Conservation (phyloP, 2,113 vertebrate species). For the Myiopsitta monachus region DNA sequence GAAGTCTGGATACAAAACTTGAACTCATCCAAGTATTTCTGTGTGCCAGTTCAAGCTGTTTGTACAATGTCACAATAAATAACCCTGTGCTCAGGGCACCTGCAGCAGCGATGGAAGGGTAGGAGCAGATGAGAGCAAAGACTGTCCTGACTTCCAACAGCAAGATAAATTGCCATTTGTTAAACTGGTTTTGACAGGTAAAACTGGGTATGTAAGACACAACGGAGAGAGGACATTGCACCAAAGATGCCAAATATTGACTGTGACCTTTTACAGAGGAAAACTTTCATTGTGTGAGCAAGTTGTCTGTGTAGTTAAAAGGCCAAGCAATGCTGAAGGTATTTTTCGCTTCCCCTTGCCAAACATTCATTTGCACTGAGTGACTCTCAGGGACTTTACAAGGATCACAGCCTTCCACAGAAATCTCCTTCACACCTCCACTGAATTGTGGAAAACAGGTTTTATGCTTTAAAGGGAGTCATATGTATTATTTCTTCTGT, state of each 20-base stretch:
- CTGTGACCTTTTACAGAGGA: constrained; percentile 37
- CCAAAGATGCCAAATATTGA: neutral
- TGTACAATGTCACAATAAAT: neutral
- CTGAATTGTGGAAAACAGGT: constrained; percentile 9
- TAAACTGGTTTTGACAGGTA: neutral
- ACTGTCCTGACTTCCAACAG: neutral
- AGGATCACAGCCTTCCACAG: constrained; percentile 25
- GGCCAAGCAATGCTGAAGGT: constrained; percentile 37
- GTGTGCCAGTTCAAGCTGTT: neutral
- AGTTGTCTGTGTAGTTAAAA: neutral
- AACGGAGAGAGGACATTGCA: neutral
- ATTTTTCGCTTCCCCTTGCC: neutral
- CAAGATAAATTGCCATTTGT: neutral
- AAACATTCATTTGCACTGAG: constrained; percentile 28
- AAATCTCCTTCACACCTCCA: constrained; percentile 30
- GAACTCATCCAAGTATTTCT: neutral
- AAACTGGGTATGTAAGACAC: neutral
- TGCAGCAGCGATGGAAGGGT: neutral
- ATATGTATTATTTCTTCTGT: constrained; percentile 4
- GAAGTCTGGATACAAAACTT: neutral
- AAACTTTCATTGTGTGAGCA: neutral
- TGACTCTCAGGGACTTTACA: neutral
- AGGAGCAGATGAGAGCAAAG: neutral
- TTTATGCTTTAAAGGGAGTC: constrained; percentile 28
- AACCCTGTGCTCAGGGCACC: neutral